These are phyloP conservation scores for Epistrophe eligans DNA, from an alignment of 2,888 invertebrate genomes.

Conservation along the genomic window DNA sequence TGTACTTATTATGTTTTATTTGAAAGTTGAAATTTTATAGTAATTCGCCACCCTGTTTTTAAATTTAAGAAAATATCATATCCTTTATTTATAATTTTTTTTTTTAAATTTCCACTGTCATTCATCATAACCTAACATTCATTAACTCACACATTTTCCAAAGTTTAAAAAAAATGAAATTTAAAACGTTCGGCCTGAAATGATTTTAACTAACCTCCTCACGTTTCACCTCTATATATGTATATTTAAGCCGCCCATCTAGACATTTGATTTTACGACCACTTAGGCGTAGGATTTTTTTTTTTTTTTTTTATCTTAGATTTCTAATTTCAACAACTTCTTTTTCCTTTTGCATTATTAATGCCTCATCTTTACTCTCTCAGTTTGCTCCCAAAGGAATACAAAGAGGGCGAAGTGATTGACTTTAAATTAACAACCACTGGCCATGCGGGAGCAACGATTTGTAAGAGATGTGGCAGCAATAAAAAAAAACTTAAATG, in stretches of 20 bases:
- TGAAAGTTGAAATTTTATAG: too few relatives aligned
- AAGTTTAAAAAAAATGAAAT: too few relatives aligned
- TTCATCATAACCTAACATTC: too few relatives aligned
- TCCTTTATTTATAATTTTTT: too few relatives aligned
- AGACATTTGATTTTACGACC: constrained; percentile 36
- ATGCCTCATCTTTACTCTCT: constrained; percentile 17
- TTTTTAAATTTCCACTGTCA: too few relatives aligned
- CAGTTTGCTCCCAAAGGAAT: constrained; percentile 14
- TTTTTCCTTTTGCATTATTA: constrained; percentile 38
- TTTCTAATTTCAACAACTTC: constrained; percentile 40
- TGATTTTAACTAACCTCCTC: neutral
- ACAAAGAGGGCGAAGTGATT: constrained; percentile 30
- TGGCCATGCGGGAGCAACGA: constrained; percentile 11
- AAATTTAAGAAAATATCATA: too few relatives aligned
- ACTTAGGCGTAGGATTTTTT: constrained; percentile 6
- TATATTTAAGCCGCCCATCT: neutral
- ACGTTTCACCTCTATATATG: neutral
- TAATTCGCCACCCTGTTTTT: too few relatives aligned
- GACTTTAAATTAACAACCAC: constrained; percentile 38
- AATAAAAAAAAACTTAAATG: neutral
- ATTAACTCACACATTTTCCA: too few relatives aligned
- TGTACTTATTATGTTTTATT: too few relatives aligned
- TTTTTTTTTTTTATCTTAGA: neutral
- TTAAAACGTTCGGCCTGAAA: neutral
- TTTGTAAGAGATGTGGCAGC: constrained; percentile 11